Conservation (phyloP, 2,888 invertebrate species). For the Aleiodes alternator region DNA sequence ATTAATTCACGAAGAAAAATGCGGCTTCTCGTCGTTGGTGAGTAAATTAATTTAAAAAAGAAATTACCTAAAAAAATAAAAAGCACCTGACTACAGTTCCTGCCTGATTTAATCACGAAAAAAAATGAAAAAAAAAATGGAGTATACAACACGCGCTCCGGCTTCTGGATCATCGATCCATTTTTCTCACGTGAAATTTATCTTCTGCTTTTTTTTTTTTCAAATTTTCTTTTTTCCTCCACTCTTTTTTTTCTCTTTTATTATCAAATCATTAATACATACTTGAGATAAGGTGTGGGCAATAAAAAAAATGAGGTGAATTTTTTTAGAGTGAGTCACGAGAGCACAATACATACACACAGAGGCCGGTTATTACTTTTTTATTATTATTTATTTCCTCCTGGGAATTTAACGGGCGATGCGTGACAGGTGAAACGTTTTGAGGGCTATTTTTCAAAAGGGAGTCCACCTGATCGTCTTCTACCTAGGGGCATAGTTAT, state of each 20-base stretch:
- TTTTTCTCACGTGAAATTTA: constrained; percentile 20
- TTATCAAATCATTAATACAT: neutral
- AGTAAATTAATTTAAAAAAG: constrained; percentile 50
- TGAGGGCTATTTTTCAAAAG: neutral
- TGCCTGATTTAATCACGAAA: constrained; percentile 35
- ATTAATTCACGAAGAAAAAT: constrained; percentile 57
- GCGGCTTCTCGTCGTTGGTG: constrained; percentile 68
- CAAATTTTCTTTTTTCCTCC: neutral
- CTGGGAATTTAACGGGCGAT: constrained; percentile 36
- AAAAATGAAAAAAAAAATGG: constrained; percentile 15
- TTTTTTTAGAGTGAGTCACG: constrained; percentile 7
- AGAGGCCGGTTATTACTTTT: neutral
- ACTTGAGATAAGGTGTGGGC: neutral
- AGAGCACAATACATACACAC: neutral
- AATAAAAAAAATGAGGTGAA: neutral
- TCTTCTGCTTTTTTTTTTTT: constrained; percentile 1
- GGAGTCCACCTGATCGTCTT: constrained; percentile 57
- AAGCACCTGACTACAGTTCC: constrained; percentile 48
- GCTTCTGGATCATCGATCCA: constrained; percentile 39
- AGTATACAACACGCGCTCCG: constrained; percentile 15
- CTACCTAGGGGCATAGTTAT: constrained; percentile 50
- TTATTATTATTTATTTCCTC: neutral
- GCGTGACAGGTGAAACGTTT: constrained; percentile 54
- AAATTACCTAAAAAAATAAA: neutral
- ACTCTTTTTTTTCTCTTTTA: neutral